phyloP scores from a whole-genome alignment of 2,113 vertebrate genomes.

The Colius striatus region DNA sequence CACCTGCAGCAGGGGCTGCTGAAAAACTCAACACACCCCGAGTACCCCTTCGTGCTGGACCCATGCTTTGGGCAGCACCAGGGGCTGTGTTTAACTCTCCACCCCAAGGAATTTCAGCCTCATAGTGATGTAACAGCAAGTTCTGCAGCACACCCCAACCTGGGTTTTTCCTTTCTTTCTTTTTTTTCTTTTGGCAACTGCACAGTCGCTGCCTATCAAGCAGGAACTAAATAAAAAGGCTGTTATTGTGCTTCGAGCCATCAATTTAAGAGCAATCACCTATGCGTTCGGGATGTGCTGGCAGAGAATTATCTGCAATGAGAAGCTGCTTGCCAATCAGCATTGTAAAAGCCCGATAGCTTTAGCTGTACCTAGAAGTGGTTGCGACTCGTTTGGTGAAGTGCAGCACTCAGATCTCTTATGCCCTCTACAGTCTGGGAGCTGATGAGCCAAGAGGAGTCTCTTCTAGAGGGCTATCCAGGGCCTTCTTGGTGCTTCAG shows the following conservation, averaged over 20 bases:
- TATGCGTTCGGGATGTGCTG: constrained; percentile 63
- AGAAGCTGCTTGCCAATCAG: constrained; percentile 69
- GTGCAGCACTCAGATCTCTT: not conserved
- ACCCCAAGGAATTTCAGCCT: not conserved
- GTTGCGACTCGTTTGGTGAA: not conserved
- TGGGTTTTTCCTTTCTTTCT: no score
- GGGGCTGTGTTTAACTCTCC: not conserved
- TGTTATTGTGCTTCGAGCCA: constrained; percentile 68
- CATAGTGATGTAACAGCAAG: not conserved
- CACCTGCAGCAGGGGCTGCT: not conserved
- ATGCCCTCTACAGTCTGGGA: not conserved
- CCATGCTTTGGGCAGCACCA: not conserved
- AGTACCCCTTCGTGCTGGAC: not conserved
- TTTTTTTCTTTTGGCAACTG: not conserved
- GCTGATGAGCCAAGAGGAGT: not conserved
- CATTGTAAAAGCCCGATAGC: constrained; percentile 8
- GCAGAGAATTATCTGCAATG: constrained; percentile 72
- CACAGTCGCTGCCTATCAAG: constrained; percentile 48
- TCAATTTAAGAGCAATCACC: constrained; percentile 78
- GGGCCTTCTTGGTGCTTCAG: not conserved
- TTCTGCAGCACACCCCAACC: not conserved
- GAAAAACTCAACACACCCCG: rapidly evolving
- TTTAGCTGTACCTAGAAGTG: constrained; percentile 34
- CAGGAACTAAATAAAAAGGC: constrained; percentile 69
- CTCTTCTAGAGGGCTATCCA: not conserved